These are phyloP conservation scores for Caenorhabditis uteleia DNA, from an alignment of 2,888 invertebrate species.

Conservation along the genomic window DNA sequence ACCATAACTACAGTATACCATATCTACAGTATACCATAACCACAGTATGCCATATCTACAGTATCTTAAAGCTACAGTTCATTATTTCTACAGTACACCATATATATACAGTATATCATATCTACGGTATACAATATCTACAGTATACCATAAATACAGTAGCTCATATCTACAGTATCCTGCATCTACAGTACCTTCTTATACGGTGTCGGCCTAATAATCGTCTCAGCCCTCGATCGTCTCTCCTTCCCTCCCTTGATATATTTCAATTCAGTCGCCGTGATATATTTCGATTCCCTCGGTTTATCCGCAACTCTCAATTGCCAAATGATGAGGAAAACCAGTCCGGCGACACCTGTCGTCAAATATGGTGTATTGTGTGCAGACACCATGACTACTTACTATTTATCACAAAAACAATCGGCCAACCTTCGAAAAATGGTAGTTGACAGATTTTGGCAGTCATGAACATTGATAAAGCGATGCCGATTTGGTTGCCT, in stretches of 20 bases:
- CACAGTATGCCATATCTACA: too few species aligned
- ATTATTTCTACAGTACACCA: too few species aligned
- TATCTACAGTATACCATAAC: too few species aligned
- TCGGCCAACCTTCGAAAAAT: constrained; percentile 62
- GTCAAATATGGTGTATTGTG: constrained; percentile 1
- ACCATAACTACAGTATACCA: too few species aligned
- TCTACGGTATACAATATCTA: too few species aligned
- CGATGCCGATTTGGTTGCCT: constrained; percentile 57
- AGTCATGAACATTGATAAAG: constrained; percentile 60
- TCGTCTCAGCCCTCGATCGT: constrained; percentile 32
- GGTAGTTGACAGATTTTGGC: constrained; percentile 57
- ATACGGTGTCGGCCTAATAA: constrained; percentile 54
- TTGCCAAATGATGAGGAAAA: constrained; percentile 57
- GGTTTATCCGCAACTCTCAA: constrained; percentile 54
- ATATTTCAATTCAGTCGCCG: constrained; percentile 55
- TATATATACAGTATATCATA: too few species aligned
- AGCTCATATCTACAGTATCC: background rate
- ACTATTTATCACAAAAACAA: constrained; percentile 58
- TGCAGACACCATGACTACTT: too few species aligned
- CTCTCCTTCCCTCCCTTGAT: constrained; percentile 39
- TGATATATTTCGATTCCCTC: constrained; percentile 55
- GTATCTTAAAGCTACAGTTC: too few species aligned
- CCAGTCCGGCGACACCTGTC: constrained; percentile 50
- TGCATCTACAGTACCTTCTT: constrained; percentile 36
- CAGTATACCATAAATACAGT: too few species aligned